Evolutionary conservation across 35 echinoderm and acorn worm species (phyloP).

Genomic region (Lytechinus variegatus): DNA sequence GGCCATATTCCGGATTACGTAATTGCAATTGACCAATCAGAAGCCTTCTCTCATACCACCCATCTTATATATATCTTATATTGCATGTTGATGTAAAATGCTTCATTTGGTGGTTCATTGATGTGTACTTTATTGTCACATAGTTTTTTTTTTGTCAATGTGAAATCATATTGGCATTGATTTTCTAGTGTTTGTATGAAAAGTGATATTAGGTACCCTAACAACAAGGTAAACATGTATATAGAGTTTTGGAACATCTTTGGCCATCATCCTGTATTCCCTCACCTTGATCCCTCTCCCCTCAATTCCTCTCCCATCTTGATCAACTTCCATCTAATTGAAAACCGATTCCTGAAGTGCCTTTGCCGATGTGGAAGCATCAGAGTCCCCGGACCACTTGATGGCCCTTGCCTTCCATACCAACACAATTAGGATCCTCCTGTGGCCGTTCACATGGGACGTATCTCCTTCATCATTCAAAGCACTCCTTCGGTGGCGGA

Average conservation of each 20-base stretch:
- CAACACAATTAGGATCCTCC: not conserved
- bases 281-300: not conserved
- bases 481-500: not conserved
- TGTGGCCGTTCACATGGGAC: not conserved
- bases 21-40: too few species aligned
- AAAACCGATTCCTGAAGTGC: not conserved
- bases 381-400: not conserved
- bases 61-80: too few species aligned
- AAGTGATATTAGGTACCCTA: not conserved
- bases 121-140: too few species aligned
- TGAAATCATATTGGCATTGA: too few species aligned
- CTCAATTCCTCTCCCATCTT: not conserved
- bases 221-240: too few species aligned
- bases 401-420: not conserved
- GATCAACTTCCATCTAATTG: not conserved
- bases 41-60: too few species aligned
- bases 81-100: too few species aligned
- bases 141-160: too few species aligned
- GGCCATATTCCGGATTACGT: too few species aligned
- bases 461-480: not conserved
- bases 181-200: not conserved
- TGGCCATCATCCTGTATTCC: not conserved
- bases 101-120: too few species aligned
- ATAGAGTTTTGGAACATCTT: not conserved
- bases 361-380: not conserved